Percentiles rank a stretch among this genome's conserved stretches.
Conservation (phyloP, 2,113 vertebrate species). For the Atrichornis clamosus region DNA sequence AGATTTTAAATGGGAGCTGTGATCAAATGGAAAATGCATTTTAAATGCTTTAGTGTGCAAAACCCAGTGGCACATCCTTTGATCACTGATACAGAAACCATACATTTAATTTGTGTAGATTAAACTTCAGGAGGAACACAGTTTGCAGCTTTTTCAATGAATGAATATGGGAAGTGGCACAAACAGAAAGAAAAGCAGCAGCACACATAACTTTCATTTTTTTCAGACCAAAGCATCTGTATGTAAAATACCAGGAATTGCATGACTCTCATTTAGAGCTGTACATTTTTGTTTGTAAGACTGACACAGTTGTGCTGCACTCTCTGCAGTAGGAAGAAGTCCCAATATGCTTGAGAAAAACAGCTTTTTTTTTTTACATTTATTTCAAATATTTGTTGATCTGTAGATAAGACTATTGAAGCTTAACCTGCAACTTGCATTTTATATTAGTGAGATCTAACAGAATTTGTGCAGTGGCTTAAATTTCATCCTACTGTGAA, state of each 20-base stretch:
- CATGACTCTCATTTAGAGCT: background rate
- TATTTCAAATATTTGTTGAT: background rate
- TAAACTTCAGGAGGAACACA: background rate
- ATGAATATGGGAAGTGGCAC: background rate
- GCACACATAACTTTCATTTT: background rate
- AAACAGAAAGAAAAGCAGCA: background rate
- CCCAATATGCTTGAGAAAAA: background rate
- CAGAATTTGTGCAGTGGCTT: background rate
- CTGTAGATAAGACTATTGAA: background rate
- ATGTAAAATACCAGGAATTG: background rate
- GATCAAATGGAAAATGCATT: background rate
- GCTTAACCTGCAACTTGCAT: background rate
- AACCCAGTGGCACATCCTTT: background rate
- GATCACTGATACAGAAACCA: background rate
- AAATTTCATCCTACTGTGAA: background rate
- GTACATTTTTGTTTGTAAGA: background rate
- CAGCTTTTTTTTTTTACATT: background rate
- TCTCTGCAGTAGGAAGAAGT: background rate
- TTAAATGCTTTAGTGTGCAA: background rate
- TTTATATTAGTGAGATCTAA: background rate
- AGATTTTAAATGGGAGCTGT: background rate
- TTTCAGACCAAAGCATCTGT: background rate
- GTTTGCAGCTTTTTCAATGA: background rate
- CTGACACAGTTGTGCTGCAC: background rate
- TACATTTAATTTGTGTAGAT: background rate